A percentile compares a stretch with the other conserved stretches of the same genome.
These are phyloP conservation scores for Corythoichthys intestinalis DNA, from an alignment of 2,113 vertebrate species.

Conservation along the genomic window DNA sequence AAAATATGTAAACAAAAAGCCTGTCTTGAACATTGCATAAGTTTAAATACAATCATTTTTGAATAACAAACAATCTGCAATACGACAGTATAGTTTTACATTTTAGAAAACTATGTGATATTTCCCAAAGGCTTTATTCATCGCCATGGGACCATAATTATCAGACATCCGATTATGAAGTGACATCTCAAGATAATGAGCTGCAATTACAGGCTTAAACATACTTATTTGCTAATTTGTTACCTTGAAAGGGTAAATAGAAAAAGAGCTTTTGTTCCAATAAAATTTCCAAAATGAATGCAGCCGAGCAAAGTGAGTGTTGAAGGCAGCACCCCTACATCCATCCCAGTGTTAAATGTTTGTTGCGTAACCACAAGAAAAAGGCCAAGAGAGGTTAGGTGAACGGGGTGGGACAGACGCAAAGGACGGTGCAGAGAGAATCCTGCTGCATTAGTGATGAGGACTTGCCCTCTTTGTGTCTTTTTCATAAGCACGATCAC, in stretches of 20 bases:
- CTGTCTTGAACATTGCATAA: too few relatives aligned
- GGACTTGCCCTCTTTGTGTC: constrained; percentile 45
- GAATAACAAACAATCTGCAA: too few relatives aligned
- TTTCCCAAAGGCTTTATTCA: too few relatives aligned
- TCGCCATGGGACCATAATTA: too few relatives aligned
- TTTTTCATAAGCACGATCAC: constrained; percentile 50
- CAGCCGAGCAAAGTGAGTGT: neutral
- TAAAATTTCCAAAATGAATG: neutral
- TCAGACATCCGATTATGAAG: neutral
- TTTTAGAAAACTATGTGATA: too few relatives aligned
- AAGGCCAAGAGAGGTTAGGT: constrained; percentile 13
- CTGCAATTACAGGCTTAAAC: neutral
- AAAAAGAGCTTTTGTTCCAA: neutral
- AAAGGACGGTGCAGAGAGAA: constrained; percentile 41
- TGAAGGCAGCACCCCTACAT: neutral
- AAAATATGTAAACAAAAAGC: too few relatives aligned
- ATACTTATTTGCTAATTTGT: neutral
- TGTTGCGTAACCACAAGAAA: constrained; percentile 24
- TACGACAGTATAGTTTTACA: too few relatives aligned
- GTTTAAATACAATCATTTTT: too few relatives aligned
- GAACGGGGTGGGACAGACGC: constrained; percentile 10
- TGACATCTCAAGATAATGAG: neutral
- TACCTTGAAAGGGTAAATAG: neutral
- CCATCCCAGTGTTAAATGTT: neutral
- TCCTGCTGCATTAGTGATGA: constrained; percentile 52